Base-by-base conservation (phyloP, 1,140 invertebrate species). In the Carcinoscorpius rotundicauda region DNA sequence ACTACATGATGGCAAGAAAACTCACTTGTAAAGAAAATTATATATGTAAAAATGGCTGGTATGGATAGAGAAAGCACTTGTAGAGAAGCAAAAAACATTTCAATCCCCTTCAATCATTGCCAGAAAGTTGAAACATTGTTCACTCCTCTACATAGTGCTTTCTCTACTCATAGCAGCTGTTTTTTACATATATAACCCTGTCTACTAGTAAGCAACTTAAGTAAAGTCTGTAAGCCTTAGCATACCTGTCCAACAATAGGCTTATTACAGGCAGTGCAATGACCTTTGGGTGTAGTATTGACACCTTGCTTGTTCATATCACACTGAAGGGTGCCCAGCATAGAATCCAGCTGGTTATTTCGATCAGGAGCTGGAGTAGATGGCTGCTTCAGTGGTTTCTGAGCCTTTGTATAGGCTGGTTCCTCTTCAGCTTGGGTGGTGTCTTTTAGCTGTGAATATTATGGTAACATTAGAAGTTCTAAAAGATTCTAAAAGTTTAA, bases 251-350 rank as follows among this genome's bases (percentile, higher is more conserved):
- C 78, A 60, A 78, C 75, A 63, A 80, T 77, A 9, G 78, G 76
- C 63, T 79, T 77, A 66, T 75, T 75, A 71, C 78, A 81, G 49
- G 76, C 76, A 29, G 75, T 75, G 74, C 79, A 80, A 51, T 76
- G 72, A 5, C 96, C 97, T 81, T 98, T 98, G 75, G 97, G 92
- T 66, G 93, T 93, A 48, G 93, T 96, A 76, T 89, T 94, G 51
- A 98, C 89, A 78, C 96, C 96, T 84, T 98, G 95, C 76, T 91
- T 86, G 79, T 89, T 92, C 91, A 96, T 94, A 81, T 94, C 91
- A 48, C 74, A 73, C 76, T 93, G 89, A 69, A 97, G 83, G 70
- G 90, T 89, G 57, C 89, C 90, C 72, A 96, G 85, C 90, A 95
- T 95, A 81, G 86, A 89, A 83, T 96, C 91, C 77, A 95, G 83